phyloP scores from a whole-genome alignment of 2,113 vertebrate species.

The Poicephalus gulielmi region DNA sequence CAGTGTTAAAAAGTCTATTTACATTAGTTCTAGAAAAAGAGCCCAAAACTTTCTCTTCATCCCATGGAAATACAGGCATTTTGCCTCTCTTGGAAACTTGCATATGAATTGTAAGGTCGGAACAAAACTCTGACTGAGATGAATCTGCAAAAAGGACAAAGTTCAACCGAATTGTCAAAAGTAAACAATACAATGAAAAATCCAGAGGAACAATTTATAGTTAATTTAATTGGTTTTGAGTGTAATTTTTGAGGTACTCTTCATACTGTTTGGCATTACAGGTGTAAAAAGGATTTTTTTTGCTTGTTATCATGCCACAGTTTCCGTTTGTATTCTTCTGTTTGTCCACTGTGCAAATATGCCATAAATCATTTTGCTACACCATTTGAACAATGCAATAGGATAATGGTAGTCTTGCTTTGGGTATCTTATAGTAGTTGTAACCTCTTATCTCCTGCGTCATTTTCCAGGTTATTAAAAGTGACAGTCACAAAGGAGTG shows the following conservation, averaged over 20 bases:
- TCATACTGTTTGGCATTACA: neutral
- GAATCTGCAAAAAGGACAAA: neutral
- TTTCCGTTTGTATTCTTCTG: neutral
- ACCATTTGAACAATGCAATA: neutral
- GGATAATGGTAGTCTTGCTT: neutral
- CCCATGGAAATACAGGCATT: neutral
- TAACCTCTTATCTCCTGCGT: neutral
- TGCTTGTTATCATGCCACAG: neutral
- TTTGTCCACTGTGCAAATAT: neutral
- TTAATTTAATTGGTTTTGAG: neutral
- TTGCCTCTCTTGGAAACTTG: neutral
- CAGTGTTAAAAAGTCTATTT: neutral
- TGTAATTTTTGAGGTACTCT: neutral
- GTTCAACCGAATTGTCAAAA: neutral
- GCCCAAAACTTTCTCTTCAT: neutral
- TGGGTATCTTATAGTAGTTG: neutral
- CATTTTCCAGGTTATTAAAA: neutral
- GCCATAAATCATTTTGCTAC: neutral
- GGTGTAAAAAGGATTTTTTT: neutral
- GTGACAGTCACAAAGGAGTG: neutral
- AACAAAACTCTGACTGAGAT: neutral
- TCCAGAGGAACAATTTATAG: neutral
- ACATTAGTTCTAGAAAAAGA: neutral
- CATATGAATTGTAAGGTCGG: neutral
- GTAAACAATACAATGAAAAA: neutral